These are phyloP conservation scores for Proterorhinus semilunaris DNA, from an alignment of 2,113 vertebrate species.

Conservation along the genomic window DNA sequence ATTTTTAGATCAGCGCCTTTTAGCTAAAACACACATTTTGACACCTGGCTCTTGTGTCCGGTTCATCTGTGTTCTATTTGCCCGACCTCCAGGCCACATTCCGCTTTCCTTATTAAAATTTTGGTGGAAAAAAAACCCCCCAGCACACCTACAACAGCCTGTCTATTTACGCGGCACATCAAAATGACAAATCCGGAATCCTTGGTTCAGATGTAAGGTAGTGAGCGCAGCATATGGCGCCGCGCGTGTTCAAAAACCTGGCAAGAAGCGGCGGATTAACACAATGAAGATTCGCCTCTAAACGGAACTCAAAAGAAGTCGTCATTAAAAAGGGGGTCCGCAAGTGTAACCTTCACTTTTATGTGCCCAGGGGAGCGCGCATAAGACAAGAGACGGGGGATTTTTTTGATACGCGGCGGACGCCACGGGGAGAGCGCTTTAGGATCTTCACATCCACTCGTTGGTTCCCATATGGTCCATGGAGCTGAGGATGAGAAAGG, in stretches of 20 bases:
- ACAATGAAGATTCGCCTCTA: constrained; percentile 49
- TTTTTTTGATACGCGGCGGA: constrained; percentile 61
- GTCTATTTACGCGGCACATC: constrained; percentile 34
- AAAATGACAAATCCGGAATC: constrained; percentile 56
- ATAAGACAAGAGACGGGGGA: constrained; percentile 47
- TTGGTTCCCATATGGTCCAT: constrained; percentile 74
- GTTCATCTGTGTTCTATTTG: not conserved
- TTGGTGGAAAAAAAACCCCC: constrained; percentile 14
- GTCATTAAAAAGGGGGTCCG: constrained; percentile 51
- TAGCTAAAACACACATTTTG: not conserved
- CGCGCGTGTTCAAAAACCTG: constrained; percentile 46
- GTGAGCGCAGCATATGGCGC: constrained; percentile 57
- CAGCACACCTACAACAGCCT: constrained; percentile 30
- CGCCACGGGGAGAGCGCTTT: constrained; percentile 63
- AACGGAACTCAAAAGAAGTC: constrained; percentile 51
- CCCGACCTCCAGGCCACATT: constrained; percentile 6
- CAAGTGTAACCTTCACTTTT: constrained; percentile 75
- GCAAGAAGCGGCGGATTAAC: constrained; percentile 56
- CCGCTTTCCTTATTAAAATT: constrained; percentile 1
- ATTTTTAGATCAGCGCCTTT: not conserved
- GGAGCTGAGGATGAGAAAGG: constrained; percentile 69
- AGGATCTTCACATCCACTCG: constrained; percentile 70
- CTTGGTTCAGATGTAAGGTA: constrained; percentile 54
- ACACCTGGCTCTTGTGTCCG: not conserved
- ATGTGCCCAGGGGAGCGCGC: constrained; percentile 64